phyloP scores from a whole-genome alignment of 2,113 vertebrate genomes.

The Sarotherodon lohbergeri region DNA sequence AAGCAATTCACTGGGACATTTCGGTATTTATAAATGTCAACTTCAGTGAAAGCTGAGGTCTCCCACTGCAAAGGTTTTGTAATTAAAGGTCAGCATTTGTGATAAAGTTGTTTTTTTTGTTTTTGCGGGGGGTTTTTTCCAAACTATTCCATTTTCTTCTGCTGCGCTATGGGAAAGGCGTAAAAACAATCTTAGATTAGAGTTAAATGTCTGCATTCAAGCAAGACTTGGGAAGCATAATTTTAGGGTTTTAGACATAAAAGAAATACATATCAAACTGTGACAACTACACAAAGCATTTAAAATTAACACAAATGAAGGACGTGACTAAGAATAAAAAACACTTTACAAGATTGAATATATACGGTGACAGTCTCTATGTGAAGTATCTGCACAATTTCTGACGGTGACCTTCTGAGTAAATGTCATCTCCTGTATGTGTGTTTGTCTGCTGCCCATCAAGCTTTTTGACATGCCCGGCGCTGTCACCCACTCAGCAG shows the following conservation, averaged over 20 bases:
- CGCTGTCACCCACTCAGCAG: constrained; percentile 29
- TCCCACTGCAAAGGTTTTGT: constrained; percentile 58
- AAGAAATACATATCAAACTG: background rate
- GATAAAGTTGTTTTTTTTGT: constrained; percentile 46
- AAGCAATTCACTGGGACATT: constrained; percentile 69
- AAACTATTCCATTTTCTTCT: constrained; percentile 13
- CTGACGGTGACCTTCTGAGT: constrained; percentile 14
- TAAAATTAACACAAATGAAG: background rate
- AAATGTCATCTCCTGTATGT: background rate
- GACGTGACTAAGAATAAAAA: background rate
- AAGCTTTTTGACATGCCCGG: constrained; percentile 8
- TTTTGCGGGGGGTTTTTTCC: background rate
- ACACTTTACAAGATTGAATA: background rate
- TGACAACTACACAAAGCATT: background rate
- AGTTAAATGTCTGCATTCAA: constrained; percentile 21
- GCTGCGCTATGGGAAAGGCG: background rate
- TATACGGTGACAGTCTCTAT: background rate
- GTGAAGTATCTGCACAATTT: background rate
- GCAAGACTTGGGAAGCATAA: background rate
- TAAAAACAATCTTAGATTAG: constrained; percentile 28
- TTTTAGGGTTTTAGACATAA: background rate
- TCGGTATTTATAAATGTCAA: constrained; percentile 75
- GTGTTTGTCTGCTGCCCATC: constrained; percentile 23
- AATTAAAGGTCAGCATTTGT: constrained; percentile 76
- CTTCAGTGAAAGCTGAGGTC: constrained; percentile 64